Evolutionary conservation across 2,797 vertebrate genomes (phyloP).

Genomic region (Danio choprae): DNA sequence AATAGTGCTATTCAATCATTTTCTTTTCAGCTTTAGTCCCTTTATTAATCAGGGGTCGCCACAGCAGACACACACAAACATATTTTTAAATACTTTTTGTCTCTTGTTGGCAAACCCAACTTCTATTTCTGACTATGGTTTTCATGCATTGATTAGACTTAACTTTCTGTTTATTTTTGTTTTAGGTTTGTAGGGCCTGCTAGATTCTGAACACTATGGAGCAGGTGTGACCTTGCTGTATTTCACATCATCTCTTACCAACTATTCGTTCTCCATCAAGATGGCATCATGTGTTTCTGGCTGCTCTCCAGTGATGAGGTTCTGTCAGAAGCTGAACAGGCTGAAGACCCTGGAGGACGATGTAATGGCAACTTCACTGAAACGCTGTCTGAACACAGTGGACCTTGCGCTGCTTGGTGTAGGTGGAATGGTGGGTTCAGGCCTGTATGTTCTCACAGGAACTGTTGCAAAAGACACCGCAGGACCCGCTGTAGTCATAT

Average conservation of each 20-base stretch:
- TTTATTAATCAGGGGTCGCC: no score
- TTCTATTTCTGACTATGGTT: neutral
- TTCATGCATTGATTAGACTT: neutral
- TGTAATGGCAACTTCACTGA: conserved; percentile 91
- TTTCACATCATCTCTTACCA: neutral
- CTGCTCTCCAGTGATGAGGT: conserved; percentile 78
- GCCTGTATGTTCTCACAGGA: conserved; percentile 94
- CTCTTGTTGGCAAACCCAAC: no score
- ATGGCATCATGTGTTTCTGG: conserved; percentile 85
- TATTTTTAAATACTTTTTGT: neutral
- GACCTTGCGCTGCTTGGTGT: conserved; percentile 92
- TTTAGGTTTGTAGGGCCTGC: conserved; percentile 16
- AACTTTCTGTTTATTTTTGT: neutral
- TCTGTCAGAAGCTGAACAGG: conserved; percentile 92
- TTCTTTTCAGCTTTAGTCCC: no score
- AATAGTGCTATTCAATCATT: no score
- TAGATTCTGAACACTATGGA: conserved; percentile 4
- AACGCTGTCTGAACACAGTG: conserved; percentile 90
- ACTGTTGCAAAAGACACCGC: conserved; percentile 91
- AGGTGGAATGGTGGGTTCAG: conserved; percentile 94
- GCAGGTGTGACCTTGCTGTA: neutral
- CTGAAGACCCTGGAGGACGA: conserved; percentile 92
- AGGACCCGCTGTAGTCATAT: conserved; percentile 89
- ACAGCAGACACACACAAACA: neutral
- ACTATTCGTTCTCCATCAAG: conserved; percentile 50